These are phyloP conservation scores for Lipotes vexillifer DNA, from an alignment of 2,113 vertebrate species.

Conservation along the genomic window DNA sequence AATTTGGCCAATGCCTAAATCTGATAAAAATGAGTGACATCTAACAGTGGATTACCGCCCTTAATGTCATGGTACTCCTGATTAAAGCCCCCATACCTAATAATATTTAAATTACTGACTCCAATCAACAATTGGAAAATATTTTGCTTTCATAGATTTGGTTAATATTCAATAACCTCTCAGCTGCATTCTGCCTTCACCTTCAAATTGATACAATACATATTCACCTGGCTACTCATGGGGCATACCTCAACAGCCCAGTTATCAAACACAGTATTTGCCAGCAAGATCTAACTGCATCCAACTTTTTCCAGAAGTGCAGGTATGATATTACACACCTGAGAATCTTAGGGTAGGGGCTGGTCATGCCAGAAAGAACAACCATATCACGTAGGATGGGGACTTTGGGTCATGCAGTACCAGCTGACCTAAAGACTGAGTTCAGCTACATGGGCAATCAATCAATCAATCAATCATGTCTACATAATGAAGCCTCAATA, in stretches of 20 bases:
- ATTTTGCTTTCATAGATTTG: constrained; percentile 4
- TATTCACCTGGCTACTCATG: not conserved
- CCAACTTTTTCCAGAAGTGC: not conserved
- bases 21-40: not conserved
- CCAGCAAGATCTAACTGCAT: not conserved
- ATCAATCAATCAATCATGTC: not conserved
- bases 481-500: not conserved
- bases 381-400: not conserved
- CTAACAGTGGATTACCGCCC: not conserved
- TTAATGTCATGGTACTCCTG: not conserved
- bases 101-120: constrained; percentile 3
- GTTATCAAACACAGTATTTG: not conserved
- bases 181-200: not conserved
- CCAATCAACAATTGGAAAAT: not conserved
- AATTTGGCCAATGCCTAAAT: not conserved
- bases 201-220: not conserved
- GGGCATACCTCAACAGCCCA: not conserved
- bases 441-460: not conserved
- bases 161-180: not conserved
- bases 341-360: not conserved
- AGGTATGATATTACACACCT: not conserved
- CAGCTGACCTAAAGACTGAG: not conserved
- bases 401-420: not conserved
- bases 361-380: not conserved
- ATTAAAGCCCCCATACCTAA: not conserved